phyloP scores from a whole-genome alignment of 2,113 vertebrate species.

The Lycocorax pyrrhopterus region DNA sequence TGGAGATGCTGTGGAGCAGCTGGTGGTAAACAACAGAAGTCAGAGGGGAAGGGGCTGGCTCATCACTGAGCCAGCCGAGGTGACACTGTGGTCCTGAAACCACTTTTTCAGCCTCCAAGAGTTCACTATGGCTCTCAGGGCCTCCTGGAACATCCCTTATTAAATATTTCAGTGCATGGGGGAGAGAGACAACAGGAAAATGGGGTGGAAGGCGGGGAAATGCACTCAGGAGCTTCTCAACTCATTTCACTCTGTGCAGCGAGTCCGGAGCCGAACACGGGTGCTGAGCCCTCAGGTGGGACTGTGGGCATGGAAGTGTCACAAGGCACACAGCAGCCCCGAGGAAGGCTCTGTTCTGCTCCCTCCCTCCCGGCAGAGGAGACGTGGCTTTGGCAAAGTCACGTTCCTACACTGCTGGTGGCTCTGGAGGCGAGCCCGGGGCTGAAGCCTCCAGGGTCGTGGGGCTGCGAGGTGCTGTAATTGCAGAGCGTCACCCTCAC shows the following conservation, averaged over 20 bases:
- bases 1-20: fast-evolving
- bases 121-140: fast-evolving
- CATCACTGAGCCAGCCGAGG: background rate
- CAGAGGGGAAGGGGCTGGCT: background rate
- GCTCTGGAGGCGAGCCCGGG: background rate
- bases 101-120: background rate
- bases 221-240: background rate
- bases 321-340: fast-evolving
- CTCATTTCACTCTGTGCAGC: fast-evolving
- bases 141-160: background rate
- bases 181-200: background rate
- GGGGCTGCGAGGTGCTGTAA: background rate
- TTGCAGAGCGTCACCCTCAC: background rate
- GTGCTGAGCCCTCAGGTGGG: fast-evolving
- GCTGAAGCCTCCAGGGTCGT: background rate
- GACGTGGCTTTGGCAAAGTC: background rate
- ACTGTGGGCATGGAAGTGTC: fast-evolving
- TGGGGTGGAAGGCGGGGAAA: fast-evolving
- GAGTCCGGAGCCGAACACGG: fast-evolving
- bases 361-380: background rate
- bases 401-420: background rate
- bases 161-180: fast-evolving
- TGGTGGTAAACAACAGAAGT: background rate
- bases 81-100: background rate
- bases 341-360: background rate